Evolutionary conservation across 2,113 vertebrate genomes (phyloP).

Genomic region (Nestor notabilis): DNA sequence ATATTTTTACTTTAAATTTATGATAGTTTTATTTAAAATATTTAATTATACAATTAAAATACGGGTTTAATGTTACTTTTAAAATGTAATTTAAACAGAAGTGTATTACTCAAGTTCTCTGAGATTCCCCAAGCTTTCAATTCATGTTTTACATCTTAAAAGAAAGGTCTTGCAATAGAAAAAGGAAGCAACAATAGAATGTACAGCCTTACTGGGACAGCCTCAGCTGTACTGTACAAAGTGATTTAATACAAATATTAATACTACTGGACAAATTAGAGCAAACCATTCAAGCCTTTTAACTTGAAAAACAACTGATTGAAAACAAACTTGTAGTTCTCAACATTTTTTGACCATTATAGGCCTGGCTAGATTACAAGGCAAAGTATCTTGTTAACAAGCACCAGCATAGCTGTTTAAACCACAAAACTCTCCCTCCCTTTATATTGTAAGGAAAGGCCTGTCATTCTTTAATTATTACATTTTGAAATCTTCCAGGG

Average conservation of each 20-base stretch:
- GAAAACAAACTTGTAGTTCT: constrained; percentile 18
- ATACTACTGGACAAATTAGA: constrained; percentile 18
- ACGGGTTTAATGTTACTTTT: not conserved
- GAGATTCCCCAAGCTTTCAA: not conserved
- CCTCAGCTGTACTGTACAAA: not conserved
- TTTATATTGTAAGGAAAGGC: constrained; percentile 31
- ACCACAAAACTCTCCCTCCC: constrained; percentile 45
- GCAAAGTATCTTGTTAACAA: constrained; percentile 49
- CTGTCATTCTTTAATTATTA: constrained; percentile 50
- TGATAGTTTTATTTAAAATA: not conserved
- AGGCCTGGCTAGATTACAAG: constrained; percentile 35
- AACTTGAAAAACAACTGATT: constrained; percentile 29
- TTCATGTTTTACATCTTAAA: not conserved
- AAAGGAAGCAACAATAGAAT: not conserved
- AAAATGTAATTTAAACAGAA: not conserved
- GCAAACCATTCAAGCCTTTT: constrained; percentile 1
- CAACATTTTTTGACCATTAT: constrained; percentile 43
- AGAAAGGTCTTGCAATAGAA: not conserved
- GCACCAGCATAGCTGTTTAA: constrained; percentile 45
- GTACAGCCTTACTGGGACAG: not conserved
- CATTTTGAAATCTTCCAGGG: constrained; percentile 44
- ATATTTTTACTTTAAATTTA: not conserved
- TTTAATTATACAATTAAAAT: not conserved
- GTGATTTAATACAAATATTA: not conserved
- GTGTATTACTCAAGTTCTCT: not conserved